These are phyloP conservation scores for Microctonus brassicae DNA, from an alignment of 2,888 invertebrate species.

Conservation along the genomic window DNA sequence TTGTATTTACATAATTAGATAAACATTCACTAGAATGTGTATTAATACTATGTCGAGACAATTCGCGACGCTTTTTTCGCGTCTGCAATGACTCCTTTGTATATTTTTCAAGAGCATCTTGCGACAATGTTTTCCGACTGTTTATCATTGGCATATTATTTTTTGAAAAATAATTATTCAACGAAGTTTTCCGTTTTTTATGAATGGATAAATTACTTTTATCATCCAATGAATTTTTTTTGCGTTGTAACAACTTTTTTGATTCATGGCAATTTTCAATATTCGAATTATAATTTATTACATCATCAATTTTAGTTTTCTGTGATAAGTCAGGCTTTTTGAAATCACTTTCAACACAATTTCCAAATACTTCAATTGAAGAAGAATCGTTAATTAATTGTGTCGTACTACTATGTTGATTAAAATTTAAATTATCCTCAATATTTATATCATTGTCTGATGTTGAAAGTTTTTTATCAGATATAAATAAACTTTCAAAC, in stretches of 20 bases:
- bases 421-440: constrained; percentile 52
- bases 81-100: constrained; percentile 28
- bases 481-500: constrained; percentile 16
- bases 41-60: constrained; percentile 21
- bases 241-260: constrained; percentile 22
- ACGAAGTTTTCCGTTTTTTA: constrained; percentile 46
- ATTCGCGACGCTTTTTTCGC: constrained; percentile 31
- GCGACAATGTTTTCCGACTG: constrained; percentile 53
- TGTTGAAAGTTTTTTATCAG: constrained; percentile 41
- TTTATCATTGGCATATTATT: constrained; percentile 16
- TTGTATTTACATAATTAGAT: constrained; percentile 50
- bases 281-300: constrained; percentile 30
- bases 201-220: constrained; percentile 25
- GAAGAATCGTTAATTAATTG: constrained; percentile 43
- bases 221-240: constrained; percentile 57
- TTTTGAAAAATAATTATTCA: constrained; percentile 46
- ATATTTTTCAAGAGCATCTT: constrained; percentile 49
- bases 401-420: constrained; percentile 54
- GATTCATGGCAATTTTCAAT: constrained; percentile 11
- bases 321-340: neutral
- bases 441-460: constrained; percentile 38
- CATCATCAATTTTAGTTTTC: constrained; percentile 11
- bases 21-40: constrained; percentile 34
- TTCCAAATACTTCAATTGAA: neutral
- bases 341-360: neutral